Base-by-base conservation (phyloP, 92 coral and sea anemone genomes). In the Pocillopora meandrina region DNA sequence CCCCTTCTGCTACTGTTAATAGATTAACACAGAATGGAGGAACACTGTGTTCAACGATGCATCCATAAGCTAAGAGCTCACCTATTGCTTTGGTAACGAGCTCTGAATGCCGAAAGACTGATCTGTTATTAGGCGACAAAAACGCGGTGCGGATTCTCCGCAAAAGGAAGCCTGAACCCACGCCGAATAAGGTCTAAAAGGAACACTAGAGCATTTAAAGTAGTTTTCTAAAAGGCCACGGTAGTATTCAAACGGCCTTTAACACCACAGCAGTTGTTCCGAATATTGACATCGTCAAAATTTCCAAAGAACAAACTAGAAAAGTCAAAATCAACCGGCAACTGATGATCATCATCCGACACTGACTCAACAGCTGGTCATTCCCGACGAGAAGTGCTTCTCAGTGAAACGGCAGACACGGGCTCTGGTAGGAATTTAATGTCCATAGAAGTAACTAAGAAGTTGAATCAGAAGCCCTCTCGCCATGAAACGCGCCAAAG, bases 341-440 rank as follows among this genome's bases (percentile, higher is more conserved):
- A 42, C 49, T 42, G 49, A 42, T 42, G 7, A 42, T 62, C 20
- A 5, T 42, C 49, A 42, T 6, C 49, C 49, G 49, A 16, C 66
- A 13, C 18, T 13, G 66, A 16, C 18, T 20, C 66, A 12, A 5
- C n/a, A 62, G 18, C 66, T 62, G 14, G 66, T 1, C 66, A 62
- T 12, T 62, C n/a, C 8, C 1, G n/a, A 20, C n/a, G 20, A 13
- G 2, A 18, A 2, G 17, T 13, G 2, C n/a, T 13, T 42, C 19
- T 5, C 20, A 19, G 5, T 16, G 19, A 18, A 15, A 1, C 66
- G 10, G 2, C 19, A 5, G 68, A 92, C 49, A 92, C 91, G 6
- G 92, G 92, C 74, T 89, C 90, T 21, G 90, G 95, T 36, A 86
- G 90, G 58, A 89, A 89, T 81, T 92, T 89, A 49, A 83, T 92